Base-by-base conservation (phyloP, 2,888 invertebrate species). In the Troides aeacus region DNA sequence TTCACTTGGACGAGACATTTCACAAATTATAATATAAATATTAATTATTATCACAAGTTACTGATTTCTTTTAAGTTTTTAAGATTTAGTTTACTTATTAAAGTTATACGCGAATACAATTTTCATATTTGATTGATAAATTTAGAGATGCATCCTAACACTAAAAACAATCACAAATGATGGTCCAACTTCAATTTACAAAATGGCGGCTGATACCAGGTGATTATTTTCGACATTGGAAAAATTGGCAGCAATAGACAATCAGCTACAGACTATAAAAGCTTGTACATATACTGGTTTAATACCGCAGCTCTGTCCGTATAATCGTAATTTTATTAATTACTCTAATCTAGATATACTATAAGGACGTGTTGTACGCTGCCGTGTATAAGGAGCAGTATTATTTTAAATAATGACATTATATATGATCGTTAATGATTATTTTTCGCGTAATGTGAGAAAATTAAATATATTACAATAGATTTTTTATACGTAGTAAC, bases 341-440 rank as follows among this genome's bases (percentile, higher is more conserved):
- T 69, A 70, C 70, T 39, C 58, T 70, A 70, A 63, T 63, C 62
- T 70, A 70, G 62, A 53, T 70, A 70, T 62, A 60, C 59, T 64
- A 62, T 57, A 62, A 70, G 70, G 70, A 70, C 70, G 70, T 70
- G 69, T 70, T 66, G 46, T 66, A 56, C 68, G 50, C 70, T 66
- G 70, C 66, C 39, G 17, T 50, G 53, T 23, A 62, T 53, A 63
- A 23, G 46, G 24, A 62, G 46, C 69, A 65, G 69, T 61, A 36
- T 62, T 65, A 65, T 61, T 62, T 62, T 30, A 57, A 69, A 30
- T 56, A 61, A 62, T 57, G 46, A n/a, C 42, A 21, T 53, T 50
- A 62, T 23, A 62, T 24, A 46, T 53, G 53, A 53, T n/a, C 53
- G 8, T 6, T 53, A 53, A 53, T 15, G 46, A 53, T 53, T 53